Percentiles rank a stretch among this genome's conserved stretches.
Conservation (phyloP, 1,140 invertebrate species). For the Mylabris phalerata region DNA sequence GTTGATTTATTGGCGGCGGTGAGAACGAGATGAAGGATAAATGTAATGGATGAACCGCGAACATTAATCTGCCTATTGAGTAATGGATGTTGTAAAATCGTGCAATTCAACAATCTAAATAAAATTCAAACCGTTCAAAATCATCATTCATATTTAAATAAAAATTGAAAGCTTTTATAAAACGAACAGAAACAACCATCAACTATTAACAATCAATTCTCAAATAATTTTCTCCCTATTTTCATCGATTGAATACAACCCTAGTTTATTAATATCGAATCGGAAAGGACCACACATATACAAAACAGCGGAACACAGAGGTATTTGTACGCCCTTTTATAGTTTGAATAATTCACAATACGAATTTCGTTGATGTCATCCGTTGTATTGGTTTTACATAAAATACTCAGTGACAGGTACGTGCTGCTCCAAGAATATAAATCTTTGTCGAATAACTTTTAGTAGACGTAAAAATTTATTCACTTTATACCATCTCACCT, state of each 20-base stretch:
- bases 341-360: constrained; percentile 15
- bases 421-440: constrained; percentile 13
- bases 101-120: too few relatives aligned
- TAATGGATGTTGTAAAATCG: constrained; percentile 10
- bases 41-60: constrained; percentile 33
- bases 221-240: too few relatives aligned
- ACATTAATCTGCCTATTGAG: constrained; percentile 29
- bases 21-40: constrained; percentile 32
- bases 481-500: constrained; percentile 5
- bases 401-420: constrained; percentile 13
- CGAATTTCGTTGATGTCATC: constrained; percentile 15
- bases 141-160: too few relatives aligned
- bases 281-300: too few relatives aligned
- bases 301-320: too few relatives aligned
- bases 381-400: constrained; percentile 17
- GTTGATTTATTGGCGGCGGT: constrained; percentile 29
- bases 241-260: too few relatives aligned
- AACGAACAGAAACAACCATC: too few relatives aligned
- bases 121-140: too few relatives aligned
- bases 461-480: constrained; percentile 13
- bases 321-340: background rate
- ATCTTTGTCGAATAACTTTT: constrained; percentile 13
- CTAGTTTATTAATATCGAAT: too few relatives aligned
- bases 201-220: too few relatives aligned
- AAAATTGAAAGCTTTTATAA: too few relatives aligned